Base-by-base conservation (phyloP, 1,140 invertebrate species). In the Tribolium madens region DNA sequence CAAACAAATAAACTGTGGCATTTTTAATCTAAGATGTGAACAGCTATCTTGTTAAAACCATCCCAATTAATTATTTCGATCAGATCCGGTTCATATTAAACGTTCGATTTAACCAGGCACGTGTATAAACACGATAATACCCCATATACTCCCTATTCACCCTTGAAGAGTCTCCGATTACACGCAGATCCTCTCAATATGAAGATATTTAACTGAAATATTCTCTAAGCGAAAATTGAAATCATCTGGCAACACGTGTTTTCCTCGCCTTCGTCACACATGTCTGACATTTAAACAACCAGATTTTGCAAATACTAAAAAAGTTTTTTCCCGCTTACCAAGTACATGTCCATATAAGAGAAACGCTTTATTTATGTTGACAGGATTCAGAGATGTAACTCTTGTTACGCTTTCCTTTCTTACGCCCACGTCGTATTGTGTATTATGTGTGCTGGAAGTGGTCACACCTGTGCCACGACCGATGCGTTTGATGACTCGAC, bases 401-500 rank as follows among this genome's bases (percentile, higher is more conserved):
- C 21, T 64, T 64, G 57, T 64, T 64, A 33, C 26, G 21, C 12
- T 64, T 33, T 64, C 36, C 57, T 64, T 64, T 64, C 21, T 64
- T 64, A 31, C 57, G 14, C 57, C 57, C 57, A 64, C 57, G 10
- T 1, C 26, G 17, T 33, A 64, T 64, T 64, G 57, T 64, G 57
- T 64, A 57, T 21, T 57, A 18, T 57, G 21, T 57, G 9, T 15
- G 52, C n/a, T 42, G 17, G 52, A 57, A 17, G 18, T 26, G 52
- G 52, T 57, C 52, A 57, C 52, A 57, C 52, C 52, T 57, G 52
- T 57, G 52, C 52, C 18, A 18, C 52, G 21, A 18, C 52, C n/a
- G 52, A 57, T 57, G 52, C 52, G 52, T 57, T 26, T 18, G 52
- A 57, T 57, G 52, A 57, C 52, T 57, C 52, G 52, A 18, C 52